phyloP scores from a whole-genome alignment of 2,113 vertebrate genomes.

The Mesitornis unicolor region DNA sequence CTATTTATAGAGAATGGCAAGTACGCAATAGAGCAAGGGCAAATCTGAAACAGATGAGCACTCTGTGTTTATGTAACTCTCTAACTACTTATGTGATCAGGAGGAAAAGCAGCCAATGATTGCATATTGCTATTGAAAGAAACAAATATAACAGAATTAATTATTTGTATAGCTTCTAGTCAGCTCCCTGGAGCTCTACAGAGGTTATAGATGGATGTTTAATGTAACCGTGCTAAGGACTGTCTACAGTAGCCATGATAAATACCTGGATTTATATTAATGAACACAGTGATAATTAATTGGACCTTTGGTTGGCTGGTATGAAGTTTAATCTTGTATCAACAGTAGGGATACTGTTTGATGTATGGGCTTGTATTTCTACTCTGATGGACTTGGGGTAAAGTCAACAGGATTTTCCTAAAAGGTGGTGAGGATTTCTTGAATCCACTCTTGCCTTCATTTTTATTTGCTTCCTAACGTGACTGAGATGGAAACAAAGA shows the following conservation, averaged over 20 bases:
- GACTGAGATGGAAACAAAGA: neutral
- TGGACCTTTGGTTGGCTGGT: neutral
- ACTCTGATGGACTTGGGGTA: neutral
- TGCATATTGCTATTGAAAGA: neutral
- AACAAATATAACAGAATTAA: neutral
- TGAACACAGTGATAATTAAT: neutral
- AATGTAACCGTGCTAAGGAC: neutral
- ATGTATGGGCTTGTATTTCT: neutral
- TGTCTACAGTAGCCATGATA: neutral
- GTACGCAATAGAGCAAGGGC: neutral
- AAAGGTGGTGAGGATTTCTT: neutral
- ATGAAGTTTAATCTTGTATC: neutral
- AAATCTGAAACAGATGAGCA: constrained; percentile 30
- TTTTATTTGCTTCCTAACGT: neutral
- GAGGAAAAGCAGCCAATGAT: neutral
- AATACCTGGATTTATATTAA: neutral
- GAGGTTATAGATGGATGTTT: neutral
- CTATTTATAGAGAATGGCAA: constrained; percentile 36
- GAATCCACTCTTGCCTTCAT: neutral
- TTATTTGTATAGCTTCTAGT: neutral
- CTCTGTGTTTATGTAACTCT: neutral
- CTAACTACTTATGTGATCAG: neutral
- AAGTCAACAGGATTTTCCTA: neutral
- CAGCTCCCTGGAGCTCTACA: neutral
- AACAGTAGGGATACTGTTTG: neutral